A percentile compares a stretch with the other conserved stretches of the same genome.
phyloP scores from a whole-genome alignment of 2,888 invertebrate genomes.

The Tuberolachnus salignus region DNA sequence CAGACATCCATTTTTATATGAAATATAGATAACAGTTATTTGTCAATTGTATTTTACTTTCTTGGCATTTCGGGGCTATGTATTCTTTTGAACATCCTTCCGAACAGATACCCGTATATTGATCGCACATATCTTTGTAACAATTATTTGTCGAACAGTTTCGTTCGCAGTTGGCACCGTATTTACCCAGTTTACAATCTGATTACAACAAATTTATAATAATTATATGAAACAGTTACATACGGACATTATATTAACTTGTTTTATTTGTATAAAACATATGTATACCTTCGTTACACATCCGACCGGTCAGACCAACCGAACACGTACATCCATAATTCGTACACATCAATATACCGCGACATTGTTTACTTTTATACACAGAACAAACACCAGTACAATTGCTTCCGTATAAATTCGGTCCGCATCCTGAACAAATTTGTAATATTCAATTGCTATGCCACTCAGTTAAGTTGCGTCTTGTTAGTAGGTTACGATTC shows the following conservation, averaged over 20 bases:
- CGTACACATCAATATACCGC: constrained; percentile 27
- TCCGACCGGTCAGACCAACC: constrained; percentile 2
- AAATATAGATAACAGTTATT: too few species aligned
- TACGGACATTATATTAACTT: not conserved
- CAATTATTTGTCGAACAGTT: not conserved
- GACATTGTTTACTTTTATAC: not conserved
- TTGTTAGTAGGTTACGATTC: too few species aligned
- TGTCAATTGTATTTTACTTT: too few species aligned
- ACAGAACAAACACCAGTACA: constrained; percentile 18
- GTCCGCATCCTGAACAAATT: constrained; percentile 17
- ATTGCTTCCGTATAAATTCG: not conserved
- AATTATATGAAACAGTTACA: not conserved
- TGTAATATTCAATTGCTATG: too few species aligned
- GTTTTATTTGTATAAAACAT: not conserved
- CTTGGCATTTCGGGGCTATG: not conserved
- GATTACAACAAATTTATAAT: not conserved
- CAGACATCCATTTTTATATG: too few species aligned
- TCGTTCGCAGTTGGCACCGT: constrained; percentile 1
- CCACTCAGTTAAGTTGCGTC: too few species aligned
- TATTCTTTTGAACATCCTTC: not conserved
- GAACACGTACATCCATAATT: constrained; percentile 23
- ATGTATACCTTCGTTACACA: not conserved
- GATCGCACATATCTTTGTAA: not conserved
- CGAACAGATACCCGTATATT: constrained; percentile 6
- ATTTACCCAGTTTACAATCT: not conserved